A percentile compares a stretch with the other conserved stretches of the same genome.
Evolutionary conservation across 2,888 invertebrate genomes (phyloP).

Genomic region (Tricholauxania praeusta): DNA sequence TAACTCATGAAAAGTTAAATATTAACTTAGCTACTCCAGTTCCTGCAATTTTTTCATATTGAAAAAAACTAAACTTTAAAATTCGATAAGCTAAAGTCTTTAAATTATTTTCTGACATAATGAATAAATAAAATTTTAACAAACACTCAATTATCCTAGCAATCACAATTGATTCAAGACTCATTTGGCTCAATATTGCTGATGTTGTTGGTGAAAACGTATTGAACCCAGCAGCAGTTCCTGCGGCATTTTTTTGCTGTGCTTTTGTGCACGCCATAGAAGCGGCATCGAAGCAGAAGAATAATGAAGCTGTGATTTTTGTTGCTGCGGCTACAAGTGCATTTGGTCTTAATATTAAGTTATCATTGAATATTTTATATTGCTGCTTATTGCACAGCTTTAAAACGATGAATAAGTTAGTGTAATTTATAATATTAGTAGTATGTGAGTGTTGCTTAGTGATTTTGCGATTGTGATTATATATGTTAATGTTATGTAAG

Average conservation of each 20-base stretch:
- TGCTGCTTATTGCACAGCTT: constrained; percentile 2
- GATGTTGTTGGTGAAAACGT: neutral
- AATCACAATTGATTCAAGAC: constrained; percentile 30
- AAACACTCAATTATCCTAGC: constrained; percentile 46
- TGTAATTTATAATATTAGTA: neutral
- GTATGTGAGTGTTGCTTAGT: constrained; percentile 11
- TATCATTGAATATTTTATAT: constrained; percentile 3
- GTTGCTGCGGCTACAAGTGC: constrained; percentile 13
- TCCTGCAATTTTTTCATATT: constrained; percentile 6
- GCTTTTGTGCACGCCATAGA: neutral
- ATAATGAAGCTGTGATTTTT: no score
- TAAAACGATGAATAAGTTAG: neutral
- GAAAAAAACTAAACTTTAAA: constrained; percentile 19
- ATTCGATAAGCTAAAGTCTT: constrained; percentile 53
- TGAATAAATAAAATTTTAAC: constrained; percentile 27
- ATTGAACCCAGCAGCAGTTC: neutral
- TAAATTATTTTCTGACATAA: constrained; percentile 24
- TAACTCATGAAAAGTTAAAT: constrained; percentile 59
- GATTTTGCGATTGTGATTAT: constrained; percentile 14
- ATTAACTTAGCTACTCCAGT: constrained; percentile 20
- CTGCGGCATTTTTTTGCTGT: no score
- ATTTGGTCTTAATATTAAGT: constrained; percentile 7
- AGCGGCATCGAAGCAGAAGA: neutral
- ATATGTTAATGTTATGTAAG: constrained; percentile 11
- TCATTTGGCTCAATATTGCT: constrained; percentile 28